These are phyloP conservation scores for Pterocles gutturalis DNA, from an alignment of 2,113 vertebrate genomes.

Conservation along the genomic window DNA sequence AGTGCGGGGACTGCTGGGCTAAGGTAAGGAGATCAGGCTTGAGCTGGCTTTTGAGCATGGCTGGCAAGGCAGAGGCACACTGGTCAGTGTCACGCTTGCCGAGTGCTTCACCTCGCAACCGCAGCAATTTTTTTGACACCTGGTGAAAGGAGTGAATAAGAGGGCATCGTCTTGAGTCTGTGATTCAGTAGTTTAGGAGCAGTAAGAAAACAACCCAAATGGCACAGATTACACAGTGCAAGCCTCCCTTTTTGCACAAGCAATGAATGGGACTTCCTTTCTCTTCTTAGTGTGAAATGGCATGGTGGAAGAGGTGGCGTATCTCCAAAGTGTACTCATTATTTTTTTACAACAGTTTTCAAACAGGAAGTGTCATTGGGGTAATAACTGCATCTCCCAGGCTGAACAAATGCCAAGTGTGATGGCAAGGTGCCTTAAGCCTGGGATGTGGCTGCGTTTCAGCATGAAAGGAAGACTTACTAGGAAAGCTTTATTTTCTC, in stretches of 20 bases:
- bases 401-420: neutral
- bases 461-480: neutral
- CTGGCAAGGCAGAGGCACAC: neutral
- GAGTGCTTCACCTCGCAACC: accelerated
- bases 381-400: neutral
- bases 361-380: neutral
- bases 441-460: neutral
- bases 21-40: neutral
- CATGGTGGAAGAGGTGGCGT: neutral
- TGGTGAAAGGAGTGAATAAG: neutral
- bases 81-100: accelerated
- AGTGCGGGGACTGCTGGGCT: accelerated
- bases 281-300: neutral
- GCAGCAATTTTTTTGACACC: neutral
- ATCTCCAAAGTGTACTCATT: neutral
- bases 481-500: neutral
- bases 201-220: neutral
- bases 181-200: neutral
- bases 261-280: neutral
- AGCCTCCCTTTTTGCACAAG: neutral
- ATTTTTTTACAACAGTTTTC: constrained; percentile 19
- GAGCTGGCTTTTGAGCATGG: neutral
- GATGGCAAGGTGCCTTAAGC: neutral
- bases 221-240: neutral
- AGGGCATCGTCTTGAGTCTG: neutral